Base-by-base conservation (phyloP, 2,888 invertebrate genomes). In the Saturnia pavonia region DNA sequence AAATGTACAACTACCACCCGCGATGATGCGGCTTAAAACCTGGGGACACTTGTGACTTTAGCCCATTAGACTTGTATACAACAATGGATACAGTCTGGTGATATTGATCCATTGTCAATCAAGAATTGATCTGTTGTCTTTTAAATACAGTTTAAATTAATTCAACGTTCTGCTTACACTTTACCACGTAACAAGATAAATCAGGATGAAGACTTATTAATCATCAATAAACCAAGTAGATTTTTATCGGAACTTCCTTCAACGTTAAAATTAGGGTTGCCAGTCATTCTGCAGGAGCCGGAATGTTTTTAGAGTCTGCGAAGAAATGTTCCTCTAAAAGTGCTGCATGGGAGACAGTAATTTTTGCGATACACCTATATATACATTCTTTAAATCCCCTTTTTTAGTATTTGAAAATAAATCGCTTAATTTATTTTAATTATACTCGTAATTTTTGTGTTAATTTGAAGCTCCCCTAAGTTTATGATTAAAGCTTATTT, bases 181-280 rank as follows among this genome's bases (percentile, higher is more conserved):
- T 60, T 60, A 65, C 22, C 8, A 65, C 65, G 40, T 40, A 40
- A 65, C 65, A n/a, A 40, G 65, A 65, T 65, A 60, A 60, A 60
- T 40, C 40, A n/a, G 65, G 9, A 34, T 16, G 63, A 63, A 63
- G 34, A 19, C 34, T 16, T 77, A 82, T 80, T 81, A 80, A 80
- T 77, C 76, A 74, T 77, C 80, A 74, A 78, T 80, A 78, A 78
- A 77, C 74, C 73, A 74, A 80, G 76, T 83, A 80, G 82, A 83
- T 78, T 76, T 75, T 74, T 77, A 79, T 81, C 78, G 74, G 76
- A 68, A 71, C 71, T 71, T 68, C 65, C 68, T 71, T 45, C 57
- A 60, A 60, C 25, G 57, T 60, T 60, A 27, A 25, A 25, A 14
- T 60, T 27, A 27, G 57, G 25, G 57, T 14, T 60, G 57, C 57